phyloP scores from a whole-genome alignment of 2,797 vertebrate species.

The Euphonia xanthogaster region DNA sequence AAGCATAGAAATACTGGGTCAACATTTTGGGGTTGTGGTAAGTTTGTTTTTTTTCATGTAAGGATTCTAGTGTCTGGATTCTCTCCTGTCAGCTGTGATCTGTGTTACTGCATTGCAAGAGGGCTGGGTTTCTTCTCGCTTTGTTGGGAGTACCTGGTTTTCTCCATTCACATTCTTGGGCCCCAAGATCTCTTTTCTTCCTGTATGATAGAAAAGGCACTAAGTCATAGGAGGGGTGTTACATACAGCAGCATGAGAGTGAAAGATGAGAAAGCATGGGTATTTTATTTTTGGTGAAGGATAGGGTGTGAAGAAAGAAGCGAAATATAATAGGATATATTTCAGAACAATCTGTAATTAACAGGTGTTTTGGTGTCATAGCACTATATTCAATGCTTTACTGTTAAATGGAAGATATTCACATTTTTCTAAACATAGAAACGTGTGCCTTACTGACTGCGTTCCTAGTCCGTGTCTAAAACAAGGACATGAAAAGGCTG shows the following conservation, averaged over 20 bases:
- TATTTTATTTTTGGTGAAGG: constrained; percentile 54
- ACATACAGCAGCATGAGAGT: background rate
- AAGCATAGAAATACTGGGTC: background rate
- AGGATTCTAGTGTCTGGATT: background rate
- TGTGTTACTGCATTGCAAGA: background rate
- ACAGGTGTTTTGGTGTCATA: constrained; percentile 58
- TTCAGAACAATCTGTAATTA: constrained; percentile 64
- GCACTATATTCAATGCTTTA: constrained; percentile 45
- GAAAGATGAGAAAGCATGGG: constrained; percentile 48
- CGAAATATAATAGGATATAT: constrained; percentile 48
- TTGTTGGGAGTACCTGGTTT: background rate
- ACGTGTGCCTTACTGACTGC: background rate
- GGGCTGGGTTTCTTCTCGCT: background rate
- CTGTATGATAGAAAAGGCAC: background rate
- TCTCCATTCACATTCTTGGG: background rate
- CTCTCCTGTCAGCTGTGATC: background rate
- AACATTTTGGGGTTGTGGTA: background rate
- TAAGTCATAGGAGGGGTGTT: background rate
- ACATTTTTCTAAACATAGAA: constrained; percentile 63
- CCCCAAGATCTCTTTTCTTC: background rate
- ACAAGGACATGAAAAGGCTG: constrained; percentile 48
- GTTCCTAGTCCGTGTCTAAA: constrained; percentile 29
- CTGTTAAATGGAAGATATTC: constrained; percentile 54
- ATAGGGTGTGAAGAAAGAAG: constrained; percentile 46
- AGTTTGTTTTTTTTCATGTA: background rate